Percentiles rank a stretch among this genome's conserved stretches.
Conservation (phyloP, 2,113 vertebrate genomes). For the Cinclus cinclus region DNA sequence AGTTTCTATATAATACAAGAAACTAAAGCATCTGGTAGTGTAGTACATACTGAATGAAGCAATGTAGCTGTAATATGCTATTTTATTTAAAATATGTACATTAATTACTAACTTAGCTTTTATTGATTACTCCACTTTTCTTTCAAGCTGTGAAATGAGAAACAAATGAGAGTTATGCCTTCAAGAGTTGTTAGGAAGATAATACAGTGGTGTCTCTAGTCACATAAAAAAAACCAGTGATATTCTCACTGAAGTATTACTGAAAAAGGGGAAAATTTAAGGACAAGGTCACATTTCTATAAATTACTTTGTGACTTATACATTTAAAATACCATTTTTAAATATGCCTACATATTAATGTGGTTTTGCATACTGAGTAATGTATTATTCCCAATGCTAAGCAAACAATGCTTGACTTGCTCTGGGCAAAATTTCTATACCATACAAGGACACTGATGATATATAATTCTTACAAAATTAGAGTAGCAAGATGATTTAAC, state of each 20-base stretch:
- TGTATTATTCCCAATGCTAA: neutral
- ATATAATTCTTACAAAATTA: neutral
- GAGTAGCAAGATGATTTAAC: neutral
- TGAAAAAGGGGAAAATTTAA: accelerated
- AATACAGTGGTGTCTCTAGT: neutral
- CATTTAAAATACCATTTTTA: neutral
- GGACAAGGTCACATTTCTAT: neutral
- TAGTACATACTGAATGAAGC: neutral
- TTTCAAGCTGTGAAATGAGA: neutral
- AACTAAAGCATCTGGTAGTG: neutral
- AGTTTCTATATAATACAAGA: neutral
- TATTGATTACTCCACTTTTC: neutral
- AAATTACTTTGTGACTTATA: neutral
- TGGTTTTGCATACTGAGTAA: neutral
- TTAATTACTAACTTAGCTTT: neutral
- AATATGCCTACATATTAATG: neutral
- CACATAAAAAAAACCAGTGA: neutral
- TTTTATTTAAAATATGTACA: neutral
- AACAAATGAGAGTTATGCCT: neutral
- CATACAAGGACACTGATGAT: neutral
- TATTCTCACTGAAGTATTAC: neutral
- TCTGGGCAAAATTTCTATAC: neutral
- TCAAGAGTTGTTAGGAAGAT: neutral
- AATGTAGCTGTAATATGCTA: neutral
- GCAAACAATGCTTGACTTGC: neutral